Evolutionary conservation across 2,113 vertebrate genomes (phyloP).

Genomic region (Neogobius melanostomus): DNA sequence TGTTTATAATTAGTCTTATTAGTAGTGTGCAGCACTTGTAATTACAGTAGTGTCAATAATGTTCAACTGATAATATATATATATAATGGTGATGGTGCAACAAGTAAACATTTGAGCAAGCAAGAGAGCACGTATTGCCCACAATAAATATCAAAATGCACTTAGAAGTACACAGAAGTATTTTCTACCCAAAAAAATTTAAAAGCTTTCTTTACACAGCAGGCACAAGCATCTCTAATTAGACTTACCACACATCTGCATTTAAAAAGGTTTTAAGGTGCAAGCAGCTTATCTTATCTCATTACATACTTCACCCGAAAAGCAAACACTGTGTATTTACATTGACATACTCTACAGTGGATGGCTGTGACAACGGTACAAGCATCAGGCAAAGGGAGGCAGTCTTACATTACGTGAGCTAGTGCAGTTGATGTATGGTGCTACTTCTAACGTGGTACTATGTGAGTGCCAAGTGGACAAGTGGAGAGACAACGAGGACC

Average conservation of each 20-base stretch:
- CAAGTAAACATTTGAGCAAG: too few relatives aligned
- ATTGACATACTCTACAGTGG: constrained; percentile 49
- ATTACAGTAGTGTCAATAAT: not conserved
- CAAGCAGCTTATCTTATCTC: constrained; percentile 28
- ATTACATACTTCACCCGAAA: constrained; percentile 35
- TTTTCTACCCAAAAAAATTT: not conserved
- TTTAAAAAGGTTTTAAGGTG: constrained; percentile 27
- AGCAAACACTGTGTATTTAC: constrained; percentile 29
- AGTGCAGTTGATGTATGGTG: constrained; percentile 55
- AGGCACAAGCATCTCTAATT: constrained; percentile 25
- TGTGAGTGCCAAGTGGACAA: constrained; percentile 48
- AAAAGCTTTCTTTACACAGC: constrained; percentile 19
- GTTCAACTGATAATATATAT: too few relatives aligned
- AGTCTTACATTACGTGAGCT: constrained; percentile 50
- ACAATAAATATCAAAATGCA: not conserved
- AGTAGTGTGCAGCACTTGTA: not conserved
- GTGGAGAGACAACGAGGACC: constrained; percentile 5
- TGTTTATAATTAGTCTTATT: not conserved
- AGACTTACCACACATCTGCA: constrained; percentile 62
- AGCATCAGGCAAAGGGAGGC: constrained; percentile 78
- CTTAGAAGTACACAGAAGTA: too few relatives aligned
- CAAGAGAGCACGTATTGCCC: too few relatives aligned
- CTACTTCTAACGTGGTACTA: constrained; percentile 29
- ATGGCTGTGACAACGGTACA: constrained; percentile 69
- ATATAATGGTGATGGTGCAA: too few relatives aligned